Evolutionary conservation across 1,140 invertebrate species (phyloP).

Genomic region (Leptestheria dahalacensis): DNA sequence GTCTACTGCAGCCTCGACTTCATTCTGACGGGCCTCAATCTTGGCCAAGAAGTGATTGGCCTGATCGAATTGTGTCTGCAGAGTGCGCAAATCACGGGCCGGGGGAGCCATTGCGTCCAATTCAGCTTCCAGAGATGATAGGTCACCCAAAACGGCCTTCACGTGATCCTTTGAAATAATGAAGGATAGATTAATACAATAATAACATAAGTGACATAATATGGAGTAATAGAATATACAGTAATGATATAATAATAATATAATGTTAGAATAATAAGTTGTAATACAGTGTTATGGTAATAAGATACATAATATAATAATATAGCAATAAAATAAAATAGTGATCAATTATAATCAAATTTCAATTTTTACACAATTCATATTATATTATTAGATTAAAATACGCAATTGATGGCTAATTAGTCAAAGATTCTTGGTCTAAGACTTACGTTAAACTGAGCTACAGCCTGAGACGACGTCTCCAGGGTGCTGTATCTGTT

Average conservation of each 20-base stretch:
- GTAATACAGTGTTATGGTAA: background rate
- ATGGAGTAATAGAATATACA: too few relatives aligned
- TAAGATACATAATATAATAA: background rate
- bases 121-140: constrained; percentile 65
- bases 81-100: constrained; percentile 67
- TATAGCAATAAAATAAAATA: constrained; percentile 14
- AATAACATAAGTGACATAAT: background rate
- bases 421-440: too few relatives aligned
- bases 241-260: too few relatives aligned
- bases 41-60: constrained; percentile 49
- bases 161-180: constrained; percentile 47
- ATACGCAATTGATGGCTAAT: too few relatives aligned
- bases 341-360: background rate
- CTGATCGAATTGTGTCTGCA: constrained; percentile 70
- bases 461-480: constrained; percentile 67
- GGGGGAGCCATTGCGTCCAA: constrained; percentile 68
- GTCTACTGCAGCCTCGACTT: constrained; percentile 50
- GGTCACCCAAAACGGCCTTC: constrained; percentile 54
- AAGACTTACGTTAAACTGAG: constrained; percentile 57
- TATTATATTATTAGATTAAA: too few relatives aligned
- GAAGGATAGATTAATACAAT: background rate
- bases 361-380: too few relatives aligned
- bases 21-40: constrained; percentile 31
- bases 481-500: constrained; percentile 67
- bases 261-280: too few relatives aligned